Evolutionary conservation across 2,888 invertebrate genomes (phyloP), one percentile per base, ranked within the genome.

Genomic region (Rhopalosiphum nymphaeae): DNA sequence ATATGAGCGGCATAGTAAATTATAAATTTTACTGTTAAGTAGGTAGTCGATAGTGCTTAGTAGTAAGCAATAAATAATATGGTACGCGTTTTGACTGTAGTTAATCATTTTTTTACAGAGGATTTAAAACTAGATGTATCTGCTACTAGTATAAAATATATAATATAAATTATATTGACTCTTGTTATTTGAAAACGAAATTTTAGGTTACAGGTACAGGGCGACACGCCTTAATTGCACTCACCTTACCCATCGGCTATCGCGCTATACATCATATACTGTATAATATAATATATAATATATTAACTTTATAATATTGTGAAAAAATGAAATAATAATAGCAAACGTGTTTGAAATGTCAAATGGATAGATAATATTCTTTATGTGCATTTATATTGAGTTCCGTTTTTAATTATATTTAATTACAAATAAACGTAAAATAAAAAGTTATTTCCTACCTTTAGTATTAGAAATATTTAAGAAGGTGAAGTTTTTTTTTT

Each of bases 351-450:
- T 36, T 42, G 36, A 78, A 78, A 78, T 78, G 78, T 78, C 36
- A 36, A 21, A 78, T 9, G 36, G 7, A 78, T 56, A 42, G 11
- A 36, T 88, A 53, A 16, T 67, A 36, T 67, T 67, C 0, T 67
- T 36, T 67, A 21, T 78, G 16, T n/a, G n/a, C 36, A n/a, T 46
- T n/a, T 25, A 46, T 61, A 36, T 36, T 36, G 46, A 36, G 90
- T 91, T 78, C n/a, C 78, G 36, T 78, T 91, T 91, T 78, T 49
- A 78, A 91, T 90, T 36, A 21, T 26, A 46, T 84, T 67, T n/a
- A 84, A 56, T 85, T 85, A 36, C 16, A 56, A 56, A 56, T 44
- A 67, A 46, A n/a, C 46, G 9, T 21, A 26, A 46, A 67, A 91
- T 91, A 84, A 53, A 85, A 85, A 57, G 25, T 85, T 0, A 36